Conservation (phyloP, 2,888 invertebrate genomes). For the Colostygia pectinataria region DNA sequence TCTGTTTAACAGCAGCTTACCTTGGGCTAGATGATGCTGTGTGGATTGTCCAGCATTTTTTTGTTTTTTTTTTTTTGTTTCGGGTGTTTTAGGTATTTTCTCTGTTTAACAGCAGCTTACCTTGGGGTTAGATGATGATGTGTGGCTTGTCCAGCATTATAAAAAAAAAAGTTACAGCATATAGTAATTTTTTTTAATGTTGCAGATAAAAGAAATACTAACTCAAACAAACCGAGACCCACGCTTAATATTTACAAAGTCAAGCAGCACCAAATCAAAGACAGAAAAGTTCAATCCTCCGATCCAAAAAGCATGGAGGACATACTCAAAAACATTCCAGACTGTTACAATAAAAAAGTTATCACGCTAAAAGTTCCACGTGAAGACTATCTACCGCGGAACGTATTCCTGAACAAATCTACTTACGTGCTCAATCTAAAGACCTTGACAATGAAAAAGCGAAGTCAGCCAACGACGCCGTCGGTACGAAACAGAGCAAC, state of each 20-base stretch:
- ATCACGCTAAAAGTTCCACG: slow-evolving; percentile 56
- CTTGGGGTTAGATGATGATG: no score
- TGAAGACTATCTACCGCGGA: slow-evolving; percentile 54
- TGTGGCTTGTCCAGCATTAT: no score
- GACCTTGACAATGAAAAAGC: slow-evolving; percentile 20
- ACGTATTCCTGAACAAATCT: slow-evolving; percentile 55
- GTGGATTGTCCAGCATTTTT: no score
- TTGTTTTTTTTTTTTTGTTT: no score
- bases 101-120: no score
- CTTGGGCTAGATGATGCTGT: no score
- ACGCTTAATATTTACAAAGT: slow-evolving; percentile 11
- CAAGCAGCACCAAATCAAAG: slow-evolving; percentile 37
- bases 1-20: no score
- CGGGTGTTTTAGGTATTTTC: no score
- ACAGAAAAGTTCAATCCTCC: slow-evolving; percentile 41
- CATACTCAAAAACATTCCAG: slow-evolving; percentile 54
- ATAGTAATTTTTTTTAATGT: no score
- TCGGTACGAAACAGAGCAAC: slow-evolving; percentile 1
- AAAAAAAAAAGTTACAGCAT: no score
- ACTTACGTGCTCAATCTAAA: slow-evolving; percentile 57
- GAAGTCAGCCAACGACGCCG: not conserved
- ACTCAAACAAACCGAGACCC: not conserved
- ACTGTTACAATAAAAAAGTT: slow-evolving; percentile 49
- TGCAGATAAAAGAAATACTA: not conserved
- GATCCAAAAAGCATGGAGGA: slow-evolving; percentile 38